phyloP scores from a whole-genome alignment of 2,888 invertebrate species.

The Hedya salicella region DNA sequence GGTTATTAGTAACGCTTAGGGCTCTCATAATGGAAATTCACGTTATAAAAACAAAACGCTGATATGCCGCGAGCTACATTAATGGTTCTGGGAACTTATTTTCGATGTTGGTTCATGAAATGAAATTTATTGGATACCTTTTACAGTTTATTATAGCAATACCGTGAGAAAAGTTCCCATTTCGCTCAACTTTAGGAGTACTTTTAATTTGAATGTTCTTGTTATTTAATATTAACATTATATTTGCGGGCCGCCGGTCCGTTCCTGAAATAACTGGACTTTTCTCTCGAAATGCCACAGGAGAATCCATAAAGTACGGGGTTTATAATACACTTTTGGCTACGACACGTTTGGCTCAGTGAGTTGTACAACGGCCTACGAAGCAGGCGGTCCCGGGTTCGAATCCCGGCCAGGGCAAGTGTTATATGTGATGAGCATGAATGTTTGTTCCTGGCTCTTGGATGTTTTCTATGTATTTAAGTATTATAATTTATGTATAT shows the following conservation, averaged over 20 bases:
- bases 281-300: background rate
- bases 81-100: background rate
- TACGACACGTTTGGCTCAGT: no score
- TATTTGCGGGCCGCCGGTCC: no score
- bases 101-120: background rate
- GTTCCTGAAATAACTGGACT: background rate
- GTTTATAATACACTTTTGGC: no score
- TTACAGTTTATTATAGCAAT: background rate
- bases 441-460: no score
- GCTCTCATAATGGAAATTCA: constrained; percentile 17
- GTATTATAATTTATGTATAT: no score
- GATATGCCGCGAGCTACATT: background rate
- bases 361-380: no score
- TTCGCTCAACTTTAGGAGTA: background rate
- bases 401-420: no score
- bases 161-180: background rate
- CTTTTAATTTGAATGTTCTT: background rate
- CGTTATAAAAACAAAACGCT: constrained; percentile 15
- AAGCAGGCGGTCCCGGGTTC: no score
- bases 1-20: constrained; percentile 21
- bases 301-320: background rate
- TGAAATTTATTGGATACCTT: background rate
- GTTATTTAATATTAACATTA: background rate
- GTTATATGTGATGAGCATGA: no score
- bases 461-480: no score